A percentile compares a stretch with the other conserved stretches of the same genome.
Conservation (phyloP, 2,113 vertebrate genomes). For the Myrmophylax atrothorax region DNA sequence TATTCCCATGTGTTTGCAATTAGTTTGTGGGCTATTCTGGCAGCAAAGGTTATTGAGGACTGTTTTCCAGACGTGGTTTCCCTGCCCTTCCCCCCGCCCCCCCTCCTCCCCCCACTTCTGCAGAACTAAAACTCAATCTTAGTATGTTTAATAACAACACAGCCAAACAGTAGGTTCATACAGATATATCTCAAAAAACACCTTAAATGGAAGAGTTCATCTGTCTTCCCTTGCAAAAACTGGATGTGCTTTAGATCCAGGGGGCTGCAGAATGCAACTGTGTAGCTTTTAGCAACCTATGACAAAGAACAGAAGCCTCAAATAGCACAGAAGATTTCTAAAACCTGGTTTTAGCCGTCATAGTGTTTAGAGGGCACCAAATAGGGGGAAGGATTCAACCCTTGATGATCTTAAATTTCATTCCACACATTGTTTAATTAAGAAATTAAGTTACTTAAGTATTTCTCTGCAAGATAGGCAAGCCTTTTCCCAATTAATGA, state of each 20-base stretch:
- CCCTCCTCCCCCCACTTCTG: not conserved
- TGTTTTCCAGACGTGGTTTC: conserved; percentile 13
- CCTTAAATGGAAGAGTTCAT: not conserved
- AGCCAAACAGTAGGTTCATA: conserved; percentile 19
- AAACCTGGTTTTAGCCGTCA: not conserved
- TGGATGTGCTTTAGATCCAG: not conserved
- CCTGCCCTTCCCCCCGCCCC: rapidly evolving
- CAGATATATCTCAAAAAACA: not conserved
- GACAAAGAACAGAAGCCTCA: not conserved
- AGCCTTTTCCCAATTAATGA: not conserved
- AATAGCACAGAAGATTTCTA: not conserved
- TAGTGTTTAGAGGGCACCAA: not conserved
- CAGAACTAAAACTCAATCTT: not conserved
- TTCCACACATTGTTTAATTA: not conserved
- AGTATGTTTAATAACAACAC: conserved; percentile 24
- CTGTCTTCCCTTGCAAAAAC: not conserved
- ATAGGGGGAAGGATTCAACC: not conserved
- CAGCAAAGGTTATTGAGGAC: conserved; percentile 41
- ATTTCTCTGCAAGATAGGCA: not conserved
- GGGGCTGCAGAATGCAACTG: not conserved
- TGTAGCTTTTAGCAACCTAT: not conserved
- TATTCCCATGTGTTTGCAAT: conserved; percentile 69
- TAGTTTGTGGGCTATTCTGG: conserved; percentile 47
- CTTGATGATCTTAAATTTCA: not conserved
- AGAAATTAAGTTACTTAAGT: not conserved